Evolutionary conservation across 2,888 invertebrate genomes (phyloP).

Genomic region (Cynaeus angustus): DNA sequence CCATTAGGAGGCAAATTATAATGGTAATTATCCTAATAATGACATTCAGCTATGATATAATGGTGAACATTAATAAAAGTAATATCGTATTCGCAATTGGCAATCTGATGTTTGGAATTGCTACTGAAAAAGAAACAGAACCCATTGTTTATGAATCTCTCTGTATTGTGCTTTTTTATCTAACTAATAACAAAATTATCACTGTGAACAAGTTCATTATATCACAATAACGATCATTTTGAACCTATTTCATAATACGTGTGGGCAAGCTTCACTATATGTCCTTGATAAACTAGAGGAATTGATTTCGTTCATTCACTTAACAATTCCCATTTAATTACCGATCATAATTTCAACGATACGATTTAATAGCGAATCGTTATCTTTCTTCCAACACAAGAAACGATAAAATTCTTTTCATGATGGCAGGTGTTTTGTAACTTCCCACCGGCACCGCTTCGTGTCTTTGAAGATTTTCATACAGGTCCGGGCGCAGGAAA

Average conservation of each 20-base stretch:
- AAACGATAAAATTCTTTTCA: conserved; percentile 1
- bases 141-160: too few species aligned
- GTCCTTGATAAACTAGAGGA: too few species aligned
- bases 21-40: neutral
- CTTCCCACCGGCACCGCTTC: conserved; percentile 9
- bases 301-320: too few species aligned
- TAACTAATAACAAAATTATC: too few species aligned
- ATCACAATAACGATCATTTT: too few species aligned
- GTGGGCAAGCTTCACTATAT: too few species aligned
- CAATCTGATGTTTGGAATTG: too few species aligned
- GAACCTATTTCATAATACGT: too few species aligned
- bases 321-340: neutral
- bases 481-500: conserved; percentile 29
- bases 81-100: neutral
- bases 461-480: conserved; percentile 24
- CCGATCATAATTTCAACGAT: neutral
- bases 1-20: neutral
- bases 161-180: too few species aligned
- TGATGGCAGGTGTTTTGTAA: conserved; percentile 24
- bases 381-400: neutral
- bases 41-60: neutral
- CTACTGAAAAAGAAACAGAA: too few species aligned
- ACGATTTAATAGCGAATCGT: neutral
- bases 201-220: too few species aligned
- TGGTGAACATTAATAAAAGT: neutral